Percentiles rank a stretch among this genome's conserved stretches.
phyloP scores from a whole-genome alignment of 1,140 invertebrate genomes.

The Drosophila kohkoa region DNA sequence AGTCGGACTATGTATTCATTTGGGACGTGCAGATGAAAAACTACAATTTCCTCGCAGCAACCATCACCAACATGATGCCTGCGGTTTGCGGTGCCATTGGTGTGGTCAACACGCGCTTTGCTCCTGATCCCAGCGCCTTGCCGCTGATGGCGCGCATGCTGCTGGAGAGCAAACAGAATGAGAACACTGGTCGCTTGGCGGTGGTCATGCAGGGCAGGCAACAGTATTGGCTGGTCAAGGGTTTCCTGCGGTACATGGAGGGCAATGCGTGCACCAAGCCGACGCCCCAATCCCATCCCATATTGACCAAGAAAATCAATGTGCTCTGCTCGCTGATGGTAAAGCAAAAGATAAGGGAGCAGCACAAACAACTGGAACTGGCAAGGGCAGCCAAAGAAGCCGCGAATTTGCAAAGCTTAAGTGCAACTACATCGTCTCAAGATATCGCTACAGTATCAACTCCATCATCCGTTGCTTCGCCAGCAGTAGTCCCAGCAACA shows the following conservation, averaged over 20 bases:
- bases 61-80: slow-evolving; percentile 74
- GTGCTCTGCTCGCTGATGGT: slow-evolving; percentile 72
- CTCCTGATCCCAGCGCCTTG: slow-evolving; percentile 35
- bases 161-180: slow-evolving; percentile 53
- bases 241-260: slow-evolving; percentile 70
- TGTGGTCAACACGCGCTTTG: slow-evolving; percentile 67
- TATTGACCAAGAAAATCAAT: slow-evolving; percentile 80
- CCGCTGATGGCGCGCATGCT: slow-evolving; percentile 72
- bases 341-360: slow-evolving; percentile 70
- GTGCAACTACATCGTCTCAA: background rate
- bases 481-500: background rate
- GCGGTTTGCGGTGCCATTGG: slow-evolving; percentile 64
- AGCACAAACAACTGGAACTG: slow-evolving; percentile 33
- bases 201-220: slow-evolving; percentile 79
- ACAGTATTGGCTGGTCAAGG: slow-evolving; percentile 78
- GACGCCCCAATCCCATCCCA: slow-evolving; percentile 73
- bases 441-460: background rate
- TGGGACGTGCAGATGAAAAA: slow-evolving; percentile 77
- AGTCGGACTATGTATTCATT: slow-evolving; percentile 67
- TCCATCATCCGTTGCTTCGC: background rate
- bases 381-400: background rate
- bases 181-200: slow-evolving; percentile 62
- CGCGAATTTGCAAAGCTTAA: background rate
- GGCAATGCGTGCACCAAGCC: slow-evolving; percentile 73
- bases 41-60: slow-evolving; percentile 67